Base-by-base conservation (phyloP, 2,113 vertebrate genomes). In the Bubo bubo region DNA sequence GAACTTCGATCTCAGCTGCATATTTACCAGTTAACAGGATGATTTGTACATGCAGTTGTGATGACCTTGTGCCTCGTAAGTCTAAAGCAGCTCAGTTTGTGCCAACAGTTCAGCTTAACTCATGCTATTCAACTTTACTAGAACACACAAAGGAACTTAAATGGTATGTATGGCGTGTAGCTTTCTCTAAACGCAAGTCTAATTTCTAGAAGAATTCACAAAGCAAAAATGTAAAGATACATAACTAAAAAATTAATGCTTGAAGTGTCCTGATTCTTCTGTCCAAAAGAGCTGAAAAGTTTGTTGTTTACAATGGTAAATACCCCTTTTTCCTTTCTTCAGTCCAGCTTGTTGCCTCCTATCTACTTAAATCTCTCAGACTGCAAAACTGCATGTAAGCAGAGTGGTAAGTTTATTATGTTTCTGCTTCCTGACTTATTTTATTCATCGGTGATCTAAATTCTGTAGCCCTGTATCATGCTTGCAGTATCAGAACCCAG, bases 151-250 rank as follows among this genome's bases (percentile, higher is more conserved):
- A 53, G 4, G 22, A 92, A 64, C 23, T 30, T 73, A 66, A 83
- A 30, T 2, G 16, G 4, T 12, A 58, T 4, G 7, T 28, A 56
- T 8, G 30, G 24, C 0, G 1, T 8, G 5, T 17, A 27, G 19
- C 53, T 88, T 90, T 60, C 75, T 37, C 14, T 19, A 80, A 83
- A 62, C 2, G 9, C 4, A 74, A 81, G 14, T 12, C 45, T 62
- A 66, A 53, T 58, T 56, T n/a, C 28, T n/a, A 26, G 35, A 95
- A 76, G 39, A 74, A 20, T 90, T 88, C 58, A 76, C 23, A 76
- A 83, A 66, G 12, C 0, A 1, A 68, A 88, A 86, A 41, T 4
- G 3, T 28, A 8, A 66, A 77, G 21, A 6, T 63, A 34, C 1
- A 10, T 26, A 80, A 74, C 12, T 37, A 66, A 93, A 92, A 87